A percentile compares a stretch with the other conserved stretches of the same genome.
phyloP scores from a whole-genome alignment of 2,888 invertebrate genomes.

The Pterostichus madidus region DNA sequence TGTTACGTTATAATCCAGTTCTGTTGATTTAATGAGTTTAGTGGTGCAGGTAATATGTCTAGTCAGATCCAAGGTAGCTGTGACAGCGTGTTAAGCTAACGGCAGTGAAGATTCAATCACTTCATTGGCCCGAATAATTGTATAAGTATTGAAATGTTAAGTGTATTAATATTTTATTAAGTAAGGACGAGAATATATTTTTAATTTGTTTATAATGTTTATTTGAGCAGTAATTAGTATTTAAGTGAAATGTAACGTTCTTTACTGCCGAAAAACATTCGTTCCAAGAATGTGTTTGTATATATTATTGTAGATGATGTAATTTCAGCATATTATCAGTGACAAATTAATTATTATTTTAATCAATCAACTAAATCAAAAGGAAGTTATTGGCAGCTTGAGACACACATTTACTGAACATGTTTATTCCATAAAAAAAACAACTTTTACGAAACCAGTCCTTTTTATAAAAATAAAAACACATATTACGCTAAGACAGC shows the following conservation, averaged over 20 bases:
- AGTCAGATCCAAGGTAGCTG: slow-evolving; percentile 65
- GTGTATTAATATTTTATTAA: slow-evolving; percentile 55
- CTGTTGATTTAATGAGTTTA: slow-evolving; percentile 50
- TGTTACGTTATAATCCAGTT: slow-evolving; percentile 43
- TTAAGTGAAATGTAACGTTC: slow-evolving; percentile 47
- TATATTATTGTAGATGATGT: slow-evolving; percentile 49
- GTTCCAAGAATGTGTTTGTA: slow-evolving; percentile 46
- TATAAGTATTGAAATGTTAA: slow-evolving; percentile 56
- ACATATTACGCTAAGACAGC: slow-evolving; percentile 56
- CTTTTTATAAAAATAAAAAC: slow-evolving; percentile 58
- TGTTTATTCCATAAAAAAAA: slow-evolving; percentile 50
- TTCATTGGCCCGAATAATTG: slow-evolving; percentile 31
- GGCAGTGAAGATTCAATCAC: slow-evolving; percentile 56
- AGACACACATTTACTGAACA: slow-evolving; percentile 45
- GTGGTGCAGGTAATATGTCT: slow-evolving; percentile 66
- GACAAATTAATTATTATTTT: slow-evolving; percentile 21
- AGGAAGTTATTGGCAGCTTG: slow-evolving; percentile 54
- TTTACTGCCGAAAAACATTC: slow-evolving; percentile 53
- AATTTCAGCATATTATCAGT: slow-evolving; percentile 32
- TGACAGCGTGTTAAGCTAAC: slow-evolving; percentile 56
- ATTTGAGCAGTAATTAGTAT: slow-evolving; percentile 55
- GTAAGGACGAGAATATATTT: slow-evolving; percentile 56
- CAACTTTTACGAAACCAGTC: slow-evolving; percentile 51
- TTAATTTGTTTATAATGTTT: slow-evolving; percentile 59
- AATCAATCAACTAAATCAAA: slow-evolving; percentile 27